Conservation (phyloP, 2,797 vertebrate genomes). For the Cirrhinus molitorella region DNA sequence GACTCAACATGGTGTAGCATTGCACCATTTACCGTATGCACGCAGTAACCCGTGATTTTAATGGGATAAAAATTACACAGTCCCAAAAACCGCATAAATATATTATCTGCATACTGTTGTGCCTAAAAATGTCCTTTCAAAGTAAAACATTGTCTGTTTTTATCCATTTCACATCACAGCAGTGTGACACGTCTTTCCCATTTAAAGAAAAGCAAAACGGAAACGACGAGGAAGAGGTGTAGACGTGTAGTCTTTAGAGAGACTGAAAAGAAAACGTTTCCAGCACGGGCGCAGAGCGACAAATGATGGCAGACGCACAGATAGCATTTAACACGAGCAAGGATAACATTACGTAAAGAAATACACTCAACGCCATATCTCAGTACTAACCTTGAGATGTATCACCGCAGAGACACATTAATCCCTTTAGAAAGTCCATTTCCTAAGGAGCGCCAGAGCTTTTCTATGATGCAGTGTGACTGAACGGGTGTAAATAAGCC, state of each 20-base stretch:
- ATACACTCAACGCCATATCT: constrained; percentile 13
- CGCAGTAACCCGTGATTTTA: constrained; percentile 28
- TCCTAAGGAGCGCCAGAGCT: constrained; percentile 43
- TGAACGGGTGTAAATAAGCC: constrained; percentile 65
- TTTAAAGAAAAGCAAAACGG: constrained; percentile 47
- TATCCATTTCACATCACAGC: constrained; percentile 48
- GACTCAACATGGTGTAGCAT: constrained; percentile 68
- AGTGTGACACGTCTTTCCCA: constrained; percentile 45
- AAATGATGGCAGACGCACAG: constrained; percentile 53
- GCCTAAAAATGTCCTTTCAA: constrained; percentile 58
- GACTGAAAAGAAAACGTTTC: constrained; percentile 15
- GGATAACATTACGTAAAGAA: constrained; percentile 70
- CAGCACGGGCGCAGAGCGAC: constrained; percentile 3
- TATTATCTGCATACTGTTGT: constrained; percentile 66
- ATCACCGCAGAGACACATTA: constrained; percentile 1
- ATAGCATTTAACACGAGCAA: constrained; percentile 61
- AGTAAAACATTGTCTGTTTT: constrained; percentile 49
- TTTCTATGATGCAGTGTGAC: constrained; percentile 46
- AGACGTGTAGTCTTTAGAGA: not conserved
- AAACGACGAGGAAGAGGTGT: constrained; percentile 20
- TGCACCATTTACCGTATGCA: constrained; percentile 74
- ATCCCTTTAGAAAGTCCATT: constrained; percentile 45
- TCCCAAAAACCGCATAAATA: constrained; percentile 49
- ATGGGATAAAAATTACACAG: not conserved
- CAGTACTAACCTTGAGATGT: constrained; percentile 36